phyloP scores from a whole-genome alignment of 2,888 invertebrate genomes.

The Synergus laeviventris region DNA sequence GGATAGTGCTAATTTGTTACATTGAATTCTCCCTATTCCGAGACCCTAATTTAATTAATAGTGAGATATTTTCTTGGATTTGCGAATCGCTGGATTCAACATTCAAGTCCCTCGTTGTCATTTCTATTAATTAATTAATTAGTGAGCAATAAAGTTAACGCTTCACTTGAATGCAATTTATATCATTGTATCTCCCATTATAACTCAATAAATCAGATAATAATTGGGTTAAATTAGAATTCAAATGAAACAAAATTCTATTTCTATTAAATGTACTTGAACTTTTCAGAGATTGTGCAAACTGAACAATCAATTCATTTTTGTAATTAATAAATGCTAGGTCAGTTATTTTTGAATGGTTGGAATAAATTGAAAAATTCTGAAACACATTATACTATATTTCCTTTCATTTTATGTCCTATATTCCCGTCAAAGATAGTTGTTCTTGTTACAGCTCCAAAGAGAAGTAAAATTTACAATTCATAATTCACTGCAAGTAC shows the following conservation, averaged over 20 bases:
- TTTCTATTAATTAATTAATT: conserved; percentile 29
- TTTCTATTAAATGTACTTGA: no score
- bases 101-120: not conserved
- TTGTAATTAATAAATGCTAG: no score
- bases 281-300: no score
- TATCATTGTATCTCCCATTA: not conserved
- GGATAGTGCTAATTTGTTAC: conserved; percentile 30
- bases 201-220: not conserved
- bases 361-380: not conserved
- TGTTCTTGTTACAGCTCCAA: not conserved
- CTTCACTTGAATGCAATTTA: not conserved
- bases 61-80: conserved; percentile 37
- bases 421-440: not conserved
- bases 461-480: not conserved
- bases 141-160: not conserved
- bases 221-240: not conserved
- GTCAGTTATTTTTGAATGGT: not conserved
- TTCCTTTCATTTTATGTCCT: not conserved
- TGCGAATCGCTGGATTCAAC: not conserved
- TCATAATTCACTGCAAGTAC: not conserved
- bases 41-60: conserved; percentile 30
- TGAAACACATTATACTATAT: not conserved
- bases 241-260: no score
- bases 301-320: no score
- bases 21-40: conserved; percentile 29